Percentiles rank a stretch among this genome's conserved stretches.
Evolutionary conservation across 30 jellyfish, hydroid and myxozoan species (phyloP).

Genomic region (Aurelia sp.): DNA sequence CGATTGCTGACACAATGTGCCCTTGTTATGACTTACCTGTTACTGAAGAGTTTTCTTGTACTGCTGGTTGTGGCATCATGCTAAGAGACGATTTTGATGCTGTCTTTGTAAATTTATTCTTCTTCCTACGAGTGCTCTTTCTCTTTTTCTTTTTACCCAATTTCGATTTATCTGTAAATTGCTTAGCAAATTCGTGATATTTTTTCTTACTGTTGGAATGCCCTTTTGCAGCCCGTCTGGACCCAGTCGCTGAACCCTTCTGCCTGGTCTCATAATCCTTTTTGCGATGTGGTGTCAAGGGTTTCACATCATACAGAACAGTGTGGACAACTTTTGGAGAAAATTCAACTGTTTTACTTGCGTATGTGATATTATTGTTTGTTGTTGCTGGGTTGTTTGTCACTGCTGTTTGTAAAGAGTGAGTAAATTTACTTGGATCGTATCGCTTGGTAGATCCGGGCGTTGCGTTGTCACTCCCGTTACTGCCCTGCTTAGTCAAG

Average conservation of each 20-base stretch:
- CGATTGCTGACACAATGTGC: too few species aligned
- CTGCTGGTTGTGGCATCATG: constrained; percentile 47
- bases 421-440: too few species aligned
- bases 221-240: neutral
- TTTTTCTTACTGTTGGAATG: neutral
- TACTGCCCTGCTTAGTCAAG: constrained; percentile 1
- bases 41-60: neutral
- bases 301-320: constrained; percentile 46
- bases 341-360: too few species aligned
- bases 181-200: neutral
- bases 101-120: neutral
- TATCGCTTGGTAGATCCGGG: neutral
- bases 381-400: too few species aligned
- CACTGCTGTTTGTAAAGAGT: too few species aligned
- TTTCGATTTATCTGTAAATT: neutral
- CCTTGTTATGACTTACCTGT: neutral
- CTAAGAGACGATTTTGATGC: neutral
- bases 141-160: neutral
- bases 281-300: constrained; percentile 29
- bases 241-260: neutral
- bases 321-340: constrained; percentile 11
- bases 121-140: neutral
- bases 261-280: neutral
- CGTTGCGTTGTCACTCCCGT: constrained; percentile 18
- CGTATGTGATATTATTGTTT: too few species aligned